Percentiles rank a stretch among this genome's conserved stretches.
These are phyloP conservation scores for Anguilla marmorata DNA, from an alignment of 2,797 vertebrate species.

Conservation along the genomic window DNA sequence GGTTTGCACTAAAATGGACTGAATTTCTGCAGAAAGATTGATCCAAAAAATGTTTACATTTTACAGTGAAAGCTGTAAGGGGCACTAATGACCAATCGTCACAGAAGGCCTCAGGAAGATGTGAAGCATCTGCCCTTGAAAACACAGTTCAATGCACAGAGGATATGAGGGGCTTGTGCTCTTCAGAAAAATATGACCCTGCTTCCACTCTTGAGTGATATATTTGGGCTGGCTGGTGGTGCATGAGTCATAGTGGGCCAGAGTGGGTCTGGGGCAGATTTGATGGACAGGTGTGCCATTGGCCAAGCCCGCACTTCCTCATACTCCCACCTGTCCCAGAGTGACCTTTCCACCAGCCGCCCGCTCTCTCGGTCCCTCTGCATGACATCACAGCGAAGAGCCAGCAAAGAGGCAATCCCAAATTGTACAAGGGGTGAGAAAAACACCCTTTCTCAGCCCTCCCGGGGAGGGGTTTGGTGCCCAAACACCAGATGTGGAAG, in stretches of 20 bases:
- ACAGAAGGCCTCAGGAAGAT: neutral
- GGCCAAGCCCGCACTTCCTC: neutral
- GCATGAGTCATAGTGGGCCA: neutral
- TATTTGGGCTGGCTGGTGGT: neutral
- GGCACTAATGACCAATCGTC: neutral
- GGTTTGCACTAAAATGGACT: neutral
- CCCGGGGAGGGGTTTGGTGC: constrained; percentile 38
- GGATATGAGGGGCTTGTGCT: neutral
- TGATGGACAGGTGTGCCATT: neutral
- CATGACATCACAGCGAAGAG: constrained; percentile 36
- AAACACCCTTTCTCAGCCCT: constrained; percentile 56
- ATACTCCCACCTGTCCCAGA: neutral
- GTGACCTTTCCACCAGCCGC: constrained; percentile 6
- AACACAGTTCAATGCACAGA: neutral
- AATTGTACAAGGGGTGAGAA: constrained; percentile 55
- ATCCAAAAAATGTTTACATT: neutral
- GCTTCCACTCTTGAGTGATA: neutral
- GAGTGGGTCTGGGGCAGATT: neutral
- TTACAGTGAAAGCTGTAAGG: neutral
- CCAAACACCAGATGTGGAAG: constrained; percentile 63
- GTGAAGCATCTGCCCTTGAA: neutral
- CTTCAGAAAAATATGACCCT: neutral
- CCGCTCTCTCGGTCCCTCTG: constrained; percentile 29
- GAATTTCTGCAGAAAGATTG: neutral
- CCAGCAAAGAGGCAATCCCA: constrained; percentile 67